Evolutionary conservation across 2,797 vertebrate species (phyloP).

Genomic region (Rhinatrema bivittatum): DNA sequence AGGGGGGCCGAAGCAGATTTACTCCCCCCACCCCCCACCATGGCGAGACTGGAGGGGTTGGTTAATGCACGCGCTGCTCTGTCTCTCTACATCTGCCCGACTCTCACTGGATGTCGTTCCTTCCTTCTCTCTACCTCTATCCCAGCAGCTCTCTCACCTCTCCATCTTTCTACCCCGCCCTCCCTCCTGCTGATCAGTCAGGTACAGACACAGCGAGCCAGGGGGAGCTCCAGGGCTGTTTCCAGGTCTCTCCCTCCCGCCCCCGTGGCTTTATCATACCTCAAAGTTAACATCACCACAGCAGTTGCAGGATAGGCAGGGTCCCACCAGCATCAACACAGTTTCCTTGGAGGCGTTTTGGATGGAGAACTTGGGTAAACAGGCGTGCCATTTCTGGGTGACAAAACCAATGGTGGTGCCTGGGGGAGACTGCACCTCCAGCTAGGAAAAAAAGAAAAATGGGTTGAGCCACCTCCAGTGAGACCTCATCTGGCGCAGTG

Average conservation of each 20-base stretch:
- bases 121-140: not conserved
- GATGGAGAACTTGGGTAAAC: conserved; percentile 74
- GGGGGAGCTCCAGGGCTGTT: not conserved
- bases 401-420: conserved; percentile 78
- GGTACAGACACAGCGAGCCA: not conserved
- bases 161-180: too few species aligned
- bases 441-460: conserved; percentile 35
- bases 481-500: too few species aligned
- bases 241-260: not conserved
- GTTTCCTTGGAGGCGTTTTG: conserved; percentile 68
- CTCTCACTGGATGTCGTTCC: not conserved
- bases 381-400: conserved; percentile 80
- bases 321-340: conserved; percentile 69
- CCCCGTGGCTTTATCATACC: conserved; percentile 35
- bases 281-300: conserved; percentile 82
- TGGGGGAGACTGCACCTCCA: conserved; percentile 82
- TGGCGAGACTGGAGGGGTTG: not conserved
- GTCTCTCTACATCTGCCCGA: not conserved
- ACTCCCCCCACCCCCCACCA: not conserved
- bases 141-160: too few species aligned
- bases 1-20: not conserved
- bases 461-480: too few species aligned
- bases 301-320: conserved; percentile 80
- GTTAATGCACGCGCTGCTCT: not conserved
- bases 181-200: not conserved